Percentiles rank a stretch among this genome's conserved stretches.
phyloP scores from a whole-genome alignment of 2,797 vertebrate genomes.

The Lacerta bilineata region DNA sequence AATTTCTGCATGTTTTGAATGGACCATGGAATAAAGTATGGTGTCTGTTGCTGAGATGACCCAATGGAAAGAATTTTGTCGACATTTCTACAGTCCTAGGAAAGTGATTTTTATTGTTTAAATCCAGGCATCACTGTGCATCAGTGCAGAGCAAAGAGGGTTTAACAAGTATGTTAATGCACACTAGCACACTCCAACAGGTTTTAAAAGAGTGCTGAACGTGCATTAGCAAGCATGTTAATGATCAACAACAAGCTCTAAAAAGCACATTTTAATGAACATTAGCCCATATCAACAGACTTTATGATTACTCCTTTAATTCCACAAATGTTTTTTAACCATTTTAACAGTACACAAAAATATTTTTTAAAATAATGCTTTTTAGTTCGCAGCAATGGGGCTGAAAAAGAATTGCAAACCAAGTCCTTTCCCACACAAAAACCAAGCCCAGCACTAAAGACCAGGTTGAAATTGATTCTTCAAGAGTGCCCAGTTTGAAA shows the following conservation, averaged over 20 bases:
- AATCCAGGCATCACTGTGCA: not conserved
- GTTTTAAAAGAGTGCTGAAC: not conserved
- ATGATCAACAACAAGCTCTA: not conserved
- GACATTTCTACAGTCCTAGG: not conserved
- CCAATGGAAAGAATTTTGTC: not conserved
- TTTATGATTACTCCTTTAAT: not conserved
- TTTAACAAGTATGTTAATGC: not conserved
- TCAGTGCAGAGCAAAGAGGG: not conserved
- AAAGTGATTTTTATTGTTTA: constrained; percentile 7
- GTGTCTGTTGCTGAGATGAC: not conserved
- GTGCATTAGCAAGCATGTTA: not conserved
- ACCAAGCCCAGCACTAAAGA: not conserved
- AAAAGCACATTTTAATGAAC: not conserved
- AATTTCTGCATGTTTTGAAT: not conserved
- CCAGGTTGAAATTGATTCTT: not conserved
- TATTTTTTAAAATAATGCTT: not conserved
- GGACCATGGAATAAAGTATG: not conserved
- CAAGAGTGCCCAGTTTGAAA: not conserved
- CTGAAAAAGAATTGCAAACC: not conserved
- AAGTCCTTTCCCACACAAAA: not conserved
- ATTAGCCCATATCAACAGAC: not conserved
- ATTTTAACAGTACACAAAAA: constrained; percentile 1
- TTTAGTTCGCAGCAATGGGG: not conserved
- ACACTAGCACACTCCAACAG: not conserved
- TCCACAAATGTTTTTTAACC: not conserved